phyloP scores from a whole-genome alignment of 2,797 vertebrate genomes.

The Mallotus villosus region DNA sequence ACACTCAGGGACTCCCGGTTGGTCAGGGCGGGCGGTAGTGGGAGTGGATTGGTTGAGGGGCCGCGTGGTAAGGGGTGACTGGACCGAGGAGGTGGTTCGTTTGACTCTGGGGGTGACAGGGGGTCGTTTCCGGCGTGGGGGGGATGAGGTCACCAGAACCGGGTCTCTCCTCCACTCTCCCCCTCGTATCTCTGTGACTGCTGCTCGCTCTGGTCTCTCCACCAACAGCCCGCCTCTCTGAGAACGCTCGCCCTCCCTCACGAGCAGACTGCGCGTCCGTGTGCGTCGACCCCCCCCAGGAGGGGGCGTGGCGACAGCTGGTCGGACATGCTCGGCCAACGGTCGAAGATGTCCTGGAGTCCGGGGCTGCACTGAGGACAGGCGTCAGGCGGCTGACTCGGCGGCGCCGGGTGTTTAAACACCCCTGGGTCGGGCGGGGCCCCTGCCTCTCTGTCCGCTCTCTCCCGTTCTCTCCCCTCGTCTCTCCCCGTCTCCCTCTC shows the following conservation, averaged over 20 bases:
- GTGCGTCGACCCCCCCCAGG: conserved; percentile 8
- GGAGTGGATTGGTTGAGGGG: conserved; percentile 49
- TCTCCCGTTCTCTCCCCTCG: neutral
- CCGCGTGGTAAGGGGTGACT: conserved; percentile 46
- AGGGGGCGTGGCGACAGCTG: conserved; percentile 48
- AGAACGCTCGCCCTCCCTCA: conserved; percentile 3
- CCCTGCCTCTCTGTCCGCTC: neutral
- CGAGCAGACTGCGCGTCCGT: conserved; percentile 1
- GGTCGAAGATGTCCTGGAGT: conserved; percentile 87
- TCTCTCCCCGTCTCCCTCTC: neutral
- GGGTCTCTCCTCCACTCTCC: conserved; percentile 7
- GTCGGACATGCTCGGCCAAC: conserved; percentile 80
- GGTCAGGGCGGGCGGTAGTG: conserved; percentile 16
- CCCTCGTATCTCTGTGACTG: neutral
- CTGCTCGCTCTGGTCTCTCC: neutral
- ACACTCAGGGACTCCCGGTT: conserved; percentile 20
- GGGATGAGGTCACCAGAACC: conserved; percentile 73
- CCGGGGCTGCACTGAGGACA: conserved; percentile 82
- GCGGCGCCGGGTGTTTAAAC: conserved; percentile 21
- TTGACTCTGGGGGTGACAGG: conserved; percentile 72
- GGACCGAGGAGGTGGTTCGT: conserved; percentile 67
- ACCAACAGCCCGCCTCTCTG: neutral
- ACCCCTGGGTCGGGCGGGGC: conserved; percentile 22
- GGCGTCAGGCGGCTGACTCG: conserved; percentile 47
- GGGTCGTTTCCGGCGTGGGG: conserved; percentile 74